A percentile compares a stretch with the other conserved stretches of the same genome.
These are phyloP conservation scores for Ophthalmolycus amberensis DNA, from an alignment of 2,113 vertebrate species.

Conservation along the genomic window DNA sequence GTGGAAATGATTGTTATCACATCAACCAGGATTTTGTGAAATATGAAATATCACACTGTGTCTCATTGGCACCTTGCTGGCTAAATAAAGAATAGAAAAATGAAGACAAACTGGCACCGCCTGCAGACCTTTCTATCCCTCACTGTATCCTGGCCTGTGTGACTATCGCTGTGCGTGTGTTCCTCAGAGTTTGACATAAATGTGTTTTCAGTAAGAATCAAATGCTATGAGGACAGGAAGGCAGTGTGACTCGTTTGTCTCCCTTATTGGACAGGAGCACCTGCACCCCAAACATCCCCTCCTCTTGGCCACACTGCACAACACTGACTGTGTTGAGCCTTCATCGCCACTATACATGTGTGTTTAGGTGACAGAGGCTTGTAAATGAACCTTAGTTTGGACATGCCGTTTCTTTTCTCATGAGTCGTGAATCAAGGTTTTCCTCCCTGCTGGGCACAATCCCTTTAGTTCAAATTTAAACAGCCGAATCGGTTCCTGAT, in stretches of 20 bases:
- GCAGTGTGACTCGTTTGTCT: slow-evolving; percentile 46
- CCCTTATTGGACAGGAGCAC: neutral
- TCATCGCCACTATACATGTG: slow-evolving; percentile 44
- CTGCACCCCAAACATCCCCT: neutral
- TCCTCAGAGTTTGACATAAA: neutral
- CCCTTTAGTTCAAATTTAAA: slow-evolving; percentile 37
- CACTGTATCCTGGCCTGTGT: neutral
- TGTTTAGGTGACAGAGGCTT: slow-evolving; percentile 72
- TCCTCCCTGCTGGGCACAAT: neutral
- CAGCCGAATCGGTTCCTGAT: neutral
- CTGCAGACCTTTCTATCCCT: neutral
- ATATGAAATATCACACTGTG: neutral
- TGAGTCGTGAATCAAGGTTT: slow-evolving; percentile 4
- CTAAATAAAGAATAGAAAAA: neutral
- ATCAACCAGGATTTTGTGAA: neutral
- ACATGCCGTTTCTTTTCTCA: slow-evolving; percentile 13
- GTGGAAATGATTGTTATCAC: no score
- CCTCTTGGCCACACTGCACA: neutral
- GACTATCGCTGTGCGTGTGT: neutral
- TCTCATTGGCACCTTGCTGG: neutral
- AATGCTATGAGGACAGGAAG: neutral
- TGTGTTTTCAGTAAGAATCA: neutral
- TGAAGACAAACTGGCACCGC: neutral
- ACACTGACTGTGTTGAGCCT: slow-evolving; percentile 63
- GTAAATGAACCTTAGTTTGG: slow-evolving; percentile 46